Percentiles rank a stretch among this genome's conserved stretches.
Evolutionary conservation across 1,140 invertebrate genomes (phyloP).

Genomic region (Ctenoplectra terminalis): DNA sequence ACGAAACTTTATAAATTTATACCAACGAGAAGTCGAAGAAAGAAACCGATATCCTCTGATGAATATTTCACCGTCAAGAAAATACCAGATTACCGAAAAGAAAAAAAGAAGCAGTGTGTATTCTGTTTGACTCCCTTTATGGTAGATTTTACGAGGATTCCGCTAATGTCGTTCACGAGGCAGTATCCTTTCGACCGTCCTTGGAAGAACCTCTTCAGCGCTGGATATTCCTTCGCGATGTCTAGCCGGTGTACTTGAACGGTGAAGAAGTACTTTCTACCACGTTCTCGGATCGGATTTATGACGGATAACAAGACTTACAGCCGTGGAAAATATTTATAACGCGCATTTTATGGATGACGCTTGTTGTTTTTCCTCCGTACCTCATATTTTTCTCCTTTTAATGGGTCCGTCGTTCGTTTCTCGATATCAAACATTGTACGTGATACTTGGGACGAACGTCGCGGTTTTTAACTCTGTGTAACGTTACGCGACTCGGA

Average conservation of each 20-base stretch:
- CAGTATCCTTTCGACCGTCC: constrained; percentile 17
- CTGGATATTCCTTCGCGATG: background rate
- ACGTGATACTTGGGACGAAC: background rate
- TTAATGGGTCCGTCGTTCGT: background rate
- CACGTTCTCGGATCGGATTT: constrained; percentile 12
- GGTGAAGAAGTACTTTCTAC: background rate
- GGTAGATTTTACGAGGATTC: constrained; percentile 70
- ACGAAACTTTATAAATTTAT: too few species aligned
- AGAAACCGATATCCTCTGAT: too few species aligned
- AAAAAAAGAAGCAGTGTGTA: background rate
- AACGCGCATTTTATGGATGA: background rate
- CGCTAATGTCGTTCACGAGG: constrained; percentile 62
- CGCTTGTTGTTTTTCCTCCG: background rate
- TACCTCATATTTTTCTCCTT: background rate
- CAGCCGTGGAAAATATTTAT: constrained; percentile 17
- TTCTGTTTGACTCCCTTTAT: constrained; percentile 7
- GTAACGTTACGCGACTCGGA: too few species aligned
- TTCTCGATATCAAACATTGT: background rate
- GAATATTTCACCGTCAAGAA: too few species aligned
- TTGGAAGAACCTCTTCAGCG: constrained; percentile 9
- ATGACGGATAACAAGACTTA: constrained; percentile 12
- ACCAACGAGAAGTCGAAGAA: background rate
- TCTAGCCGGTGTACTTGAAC: background rate
- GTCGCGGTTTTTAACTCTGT: too few species aligned
- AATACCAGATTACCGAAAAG: background rate